phyloP scores from a whole-genome alignment of 2,888 invertebrate species.

The Eurytoma adleriae region DNA sequence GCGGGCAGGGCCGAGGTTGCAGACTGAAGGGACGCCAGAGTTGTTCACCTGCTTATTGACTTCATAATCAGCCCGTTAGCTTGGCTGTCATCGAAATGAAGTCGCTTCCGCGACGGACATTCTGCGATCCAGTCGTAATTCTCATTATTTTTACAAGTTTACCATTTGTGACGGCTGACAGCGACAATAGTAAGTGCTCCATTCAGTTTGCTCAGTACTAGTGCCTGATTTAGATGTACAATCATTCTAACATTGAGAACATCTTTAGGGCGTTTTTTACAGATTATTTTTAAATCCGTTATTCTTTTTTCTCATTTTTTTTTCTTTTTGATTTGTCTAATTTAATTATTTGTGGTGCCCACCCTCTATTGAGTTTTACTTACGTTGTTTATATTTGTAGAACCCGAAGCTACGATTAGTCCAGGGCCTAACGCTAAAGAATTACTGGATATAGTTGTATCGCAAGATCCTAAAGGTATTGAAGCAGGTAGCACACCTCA shows the following conservation, averaged over 20 bases:
- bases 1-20: too few species aligned
- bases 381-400: constrained; percentile 2
- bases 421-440: constrained; percentile 36
- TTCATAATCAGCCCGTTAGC: too few species aligned
- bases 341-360: not conserved
- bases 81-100: constrained; percentile 9
- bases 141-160: constrained; percentile 35
- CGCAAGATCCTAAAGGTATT: constrained; percentile 70
- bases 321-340: not conserved
- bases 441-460: constrained; percentile 66
- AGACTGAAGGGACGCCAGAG: too few species aligned
- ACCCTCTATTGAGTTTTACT: too few species aligned
- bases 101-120: not conserved
- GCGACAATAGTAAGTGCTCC: constrained; percentile 31
- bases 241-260: constrained; percentile 9
- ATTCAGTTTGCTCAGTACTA: too few species aligned
- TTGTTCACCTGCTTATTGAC: too few species aligned
- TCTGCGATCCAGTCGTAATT: not conserved
- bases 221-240: constrained; percentile 10
- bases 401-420: constrained; percentile 4
- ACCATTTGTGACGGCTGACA: constrained; percentile 36
- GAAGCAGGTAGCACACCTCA: constrained; percentile 74
- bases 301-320: not conserved
- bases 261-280: not conserved
- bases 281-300: not conserved